phyloP scores from a whole-genome alignment of 1,140 invertebrate genomes.

The Zaprionus camerounensis region DNA sequence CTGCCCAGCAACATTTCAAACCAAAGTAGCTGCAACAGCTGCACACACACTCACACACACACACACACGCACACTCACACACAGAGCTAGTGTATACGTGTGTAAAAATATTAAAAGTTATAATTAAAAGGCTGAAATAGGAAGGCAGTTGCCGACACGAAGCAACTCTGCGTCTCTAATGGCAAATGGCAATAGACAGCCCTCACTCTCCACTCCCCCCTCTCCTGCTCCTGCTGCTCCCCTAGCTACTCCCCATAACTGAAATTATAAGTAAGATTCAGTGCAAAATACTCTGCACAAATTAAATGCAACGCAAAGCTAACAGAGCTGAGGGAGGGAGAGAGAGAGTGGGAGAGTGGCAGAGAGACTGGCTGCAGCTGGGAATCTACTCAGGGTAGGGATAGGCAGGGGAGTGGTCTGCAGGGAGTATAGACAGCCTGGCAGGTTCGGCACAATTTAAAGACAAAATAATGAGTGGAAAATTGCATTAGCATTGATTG shows the following conservation, averaged over 20 bases:
- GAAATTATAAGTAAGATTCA: slow-evolving; percentile 27
- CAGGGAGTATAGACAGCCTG: background rate
- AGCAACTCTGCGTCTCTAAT: slow-evolving; percentile 45
- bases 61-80: slow-evolving; percentile 15
- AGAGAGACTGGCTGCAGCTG: background rate
- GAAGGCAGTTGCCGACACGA: slow-evolving; percentile 19
- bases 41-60: background rate
- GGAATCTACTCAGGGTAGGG: slow-evolving; percentile 3
- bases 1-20: slow-evolving; percentile 3
- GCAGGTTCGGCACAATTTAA: slow-evolving; percentile 7
- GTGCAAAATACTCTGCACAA: slow-evolving; percentile 46
- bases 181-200: slow-evolving; percentile 8
- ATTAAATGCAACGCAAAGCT: slow-evolving; percentile 45
- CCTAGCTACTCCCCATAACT: slow-evolving; percentile 5
- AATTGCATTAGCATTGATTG: slow-evolving; percentile 44
- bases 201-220: background rate
- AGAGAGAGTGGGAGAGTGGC: background rate
- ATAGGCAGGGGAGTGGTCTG: background rate
- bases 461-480: slow-evolving; percentile 45
- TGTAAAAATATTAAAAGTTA: slow-evolving; percentile 73
- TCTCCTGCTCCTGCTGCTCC: background rate
- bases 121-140: slow-evolving; percentile 63
- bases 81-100: slow-evolving; percentile 11
- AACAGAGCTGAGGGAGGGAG: background rate
- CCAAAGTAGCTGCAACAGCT: slow-evolving; percentile 33